Conservation (phyloP, 2,113 vertebrate genomes). For the Cinclus cinclus region DNA sequence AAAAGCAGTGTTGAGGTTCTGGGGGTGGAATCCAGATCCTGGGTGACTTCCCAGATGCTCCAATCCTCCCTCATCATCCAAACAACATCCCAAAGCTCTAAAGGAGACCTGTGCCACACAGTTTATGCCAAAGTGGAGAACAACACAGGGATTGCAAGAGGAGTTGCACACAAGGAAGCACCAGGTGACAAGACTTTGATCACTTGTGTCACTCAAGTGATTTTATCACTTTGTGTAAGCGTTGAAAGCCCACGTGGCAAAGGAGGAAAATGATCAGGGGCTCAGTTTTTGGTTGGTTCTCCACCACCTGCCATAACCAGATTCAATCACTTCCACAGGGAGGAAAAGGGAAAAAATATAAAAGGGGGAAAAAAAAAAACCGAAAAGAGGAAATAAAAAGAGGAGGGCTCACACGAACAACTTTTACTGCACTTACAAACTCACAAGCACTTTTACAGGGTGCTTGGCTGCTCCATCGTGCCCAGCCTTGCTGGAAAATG, state of each 20-base stretch:
- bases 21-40: not conserved
- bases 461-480: not conserved
- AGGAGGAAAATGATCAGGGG: not conserved
- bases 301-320: not conserved
- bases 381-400: not conserved
- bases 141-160: not conserved
- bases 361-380: too few relatives aligned
- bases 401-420: not conserved
- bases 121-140: not conserved
- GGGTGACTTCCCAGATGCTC: not conserved
- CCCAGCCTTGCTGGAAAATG: not conserved
- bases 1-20: not conserved
- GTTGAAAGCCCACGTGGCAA: not conserved
- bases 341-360: not conserved
- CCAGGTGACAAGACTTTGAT: not conserved
- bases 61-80: not conserved
- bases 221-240: not conserved
- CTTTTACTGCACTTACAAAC: too few relatives aligned
- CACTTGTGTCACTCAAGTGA: too few relatives aligned
- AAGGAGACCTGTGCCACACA: not conserved
- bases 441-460: not conserved
- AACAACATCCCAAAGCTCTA: not conserved
- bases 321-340: not conserved
- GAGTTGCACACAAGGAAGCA: not conserved
- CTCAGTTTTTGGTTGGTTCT: not conserved